These are phyloP conservation scores for Thalpophila matura DNA, from an alignment of 2,888 invertebrate genomes.

Conservation along the genomic window DNA sequence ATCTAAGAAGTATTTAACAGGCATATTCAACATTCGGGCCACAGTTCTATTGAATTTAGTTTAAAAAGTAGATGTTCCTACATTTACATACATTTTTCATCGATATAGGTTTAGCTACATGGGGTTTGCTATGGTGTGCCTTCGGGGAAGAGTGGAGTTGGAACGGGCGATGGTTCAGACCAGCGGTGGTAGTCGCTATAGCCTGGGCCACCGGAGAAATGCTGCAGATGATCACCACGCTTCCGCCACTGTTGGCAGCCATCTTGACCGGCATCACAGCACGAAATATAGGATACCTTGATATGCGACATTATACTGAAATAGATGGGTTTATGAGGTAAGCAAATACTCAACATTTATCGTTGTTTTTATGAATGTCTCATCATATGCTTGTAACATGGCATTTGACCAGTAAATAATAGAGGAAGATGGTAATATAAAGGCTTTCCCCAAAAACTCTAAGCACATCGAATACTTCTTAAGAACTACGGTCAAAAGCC, in stretches of 20 bases:
- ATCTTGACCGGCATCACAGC: slow-evolving; percentile 82
- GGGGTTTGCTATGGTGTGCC: slow-evolving; percentile 79
- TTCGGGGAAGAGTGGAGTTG: slow-evolving; percentile 80
- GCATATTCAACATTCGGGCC: no score
- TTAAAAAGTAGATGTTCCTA: neutral
- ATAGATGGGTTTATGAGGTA: slow-evolving; percentile 84
- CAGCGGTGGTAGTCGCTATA: slow-evolving; percentile 72
- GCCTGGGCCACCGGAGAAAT: slow-evolving; percentile 80
- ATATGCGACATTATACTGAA: slow-evolving; percentile 80
- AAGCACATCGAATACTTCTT: no score
- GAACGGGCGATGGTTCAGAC: slow-evolving; percentile 79
- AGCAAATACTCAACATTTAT: no score
- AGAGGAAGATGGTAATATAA: no score
- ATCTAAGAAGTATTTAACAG: no score
- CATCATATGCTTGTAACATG: no score
- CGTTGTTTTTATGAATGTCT: no score
- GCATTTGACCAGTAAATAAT: no score
- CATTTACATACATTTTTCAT: neutral
- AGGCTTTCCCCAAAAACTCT: no score
- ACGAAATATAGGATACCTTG: slow-evolving; percentile 78
- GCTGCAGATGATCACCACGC: slow-evolving; percentile 74
- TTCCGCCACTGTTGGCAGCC: slow-evolving; percentile 82
- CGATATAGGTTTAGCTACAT: slow-evolving; percentile 74
- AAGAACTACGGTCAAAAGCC: no score
- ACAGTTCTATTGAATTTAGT: no score